Conservation (phyloP, 2,888 invertebrate genomes). For the Hyppa rectilinea region DNA sequence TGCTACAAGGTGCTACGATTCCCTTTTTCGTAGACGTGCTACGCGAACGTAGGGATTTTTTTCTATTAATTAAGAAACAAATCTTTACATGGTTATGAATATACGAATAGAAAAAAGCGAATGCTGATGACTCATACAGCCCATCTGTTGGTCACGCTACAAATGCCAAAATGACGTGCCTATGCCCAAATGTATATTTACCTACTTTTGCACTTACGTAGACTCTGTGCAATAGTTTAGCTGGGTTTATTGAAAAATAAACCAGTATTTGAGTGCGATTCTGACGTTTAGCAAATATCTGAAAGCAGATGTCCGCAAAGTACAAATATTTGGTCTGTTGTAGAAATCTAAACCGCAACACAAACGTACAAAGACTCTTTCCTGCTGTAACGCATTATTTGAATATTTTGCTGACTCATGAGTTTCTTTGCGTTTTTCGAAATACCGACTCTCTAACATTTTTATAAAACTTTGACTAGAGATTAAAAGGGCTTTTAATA, state of each 20-base stretch:
- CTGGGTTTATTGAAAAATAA: constrained; percentile 25
- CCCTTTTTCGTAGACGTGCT: constrained; percentile 41
- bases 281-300: constrained; percentile 33
- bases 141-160: neutral
- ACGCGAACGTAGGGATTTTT: neutral
- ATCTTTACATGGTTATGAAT: neutral
- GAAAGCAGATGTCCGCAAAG: constrained; percentile 19
- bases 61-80: neutral
- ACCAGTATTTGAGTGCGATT: constrained; percentile 11
- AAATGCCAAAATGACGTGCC: constrained; percentile 1
- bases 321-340: constrained; percentile 36
- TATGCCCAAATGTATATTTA: constrained; percentile 7
- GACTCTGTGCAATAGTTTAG: constrained; percentile 20
- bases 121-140: neutral
- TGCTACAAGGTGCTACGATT: constrained; percentile 34
- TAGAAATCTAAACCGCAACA: constrained; percentile 23
- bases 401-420: neutral
- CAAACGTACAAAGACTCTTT: neutral
- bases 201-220: constrained; percentile 1
- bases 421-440: neutral
- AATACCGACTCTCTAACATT: too few relatives aligned
- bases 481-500: too few relatives aligned
- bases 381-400: neutral
- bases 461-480: too few relatives aligned
- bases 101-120: neutral